phyloP scores from a whole-genome alignment of 2,797 vertebrate genomes.

The Dendrocincla tyrannina region DNA sequence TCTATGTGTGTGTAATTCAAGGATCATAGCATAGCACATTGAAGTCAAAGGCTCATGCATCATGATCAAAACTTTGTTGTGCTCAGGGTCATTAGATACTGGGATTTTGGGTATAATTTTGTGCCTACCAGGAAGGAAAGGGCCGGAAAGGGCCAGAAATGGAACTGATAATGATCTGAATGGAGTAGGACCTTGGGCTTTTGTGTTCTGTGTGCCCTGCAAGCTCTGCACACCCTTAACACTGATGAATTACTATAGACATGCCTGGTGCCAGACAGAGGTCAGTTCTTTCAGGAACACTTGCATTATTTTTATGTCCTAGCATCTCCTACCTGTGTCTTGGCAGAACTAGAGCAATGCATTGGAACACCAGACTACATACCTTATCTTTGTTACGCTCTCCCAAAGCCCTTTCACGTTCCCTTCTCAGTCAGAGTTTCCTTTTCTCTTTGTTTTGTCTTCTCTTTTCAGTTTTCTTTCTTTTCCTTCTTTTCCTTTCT shows the following conservation, averaged over 20 bases:
- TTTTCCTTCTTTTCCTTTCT: not conserved
- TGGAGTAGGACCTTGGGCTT: not conserved
- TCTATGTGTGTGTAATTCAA: rapidly evolving
- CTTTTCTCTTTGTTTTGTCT: not conserved
- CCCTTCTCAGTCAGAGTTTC: not conserved
- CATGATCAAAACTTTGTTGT: not conserved
- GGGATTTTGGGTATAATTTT: not conserved
- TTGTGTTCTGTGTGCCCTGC: not conserved
- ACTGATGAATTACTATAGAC: not conserved
- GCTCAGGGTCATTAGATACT: not conserved
- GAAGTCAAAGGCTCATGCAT: not conserved
- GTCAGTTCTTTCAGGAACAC: not conserved
- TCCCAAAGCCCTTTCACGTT: not conserved
- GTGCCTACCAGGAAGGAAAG: conserved; percentile 15
- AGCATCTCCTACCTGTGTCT: not conserved
- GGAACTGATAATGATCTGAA: conserved; percentile 16
- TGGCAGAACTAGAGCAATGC: not conserved
- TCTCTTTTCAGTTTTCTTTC: not conserved
- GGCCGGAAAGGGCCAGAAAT: not conserved
- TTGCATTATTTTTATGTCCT: rapidly evolving
- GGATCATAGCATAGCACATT: not conserved
- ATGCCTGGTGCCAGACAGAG: not conserved
- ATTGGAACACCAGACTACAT: not conserved
- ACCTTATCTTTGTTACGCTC: not conserved
- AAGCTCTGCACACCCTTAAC: not conserved